Conservation (phyloP, 2,888 invertebrate species). For the Cremastobaeus sp. region DNA sequence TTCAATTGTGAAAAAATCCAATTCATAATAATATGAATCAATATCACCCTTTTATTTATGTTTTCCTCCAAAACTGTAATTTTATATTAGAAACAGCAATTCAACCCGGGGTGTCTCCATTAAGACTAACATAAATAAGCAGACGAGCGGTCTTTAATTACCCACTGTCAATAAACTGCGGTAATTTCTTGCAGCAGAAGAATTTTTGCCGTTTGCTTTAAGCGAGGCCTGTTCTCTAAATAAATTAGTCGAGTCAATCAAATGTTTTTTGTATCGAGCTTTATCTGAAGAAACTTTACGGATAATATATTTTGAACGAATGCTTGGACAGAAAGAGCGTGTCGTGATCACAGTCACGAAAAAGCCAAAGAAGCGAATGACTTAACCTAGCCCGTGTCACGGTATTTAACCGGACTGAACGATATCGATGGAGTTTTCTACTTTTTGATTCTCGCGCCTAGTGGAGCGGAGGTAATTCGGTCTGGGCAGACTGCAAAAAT, state of each 20-base stretch:
- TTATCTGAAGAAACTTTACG: slow-evolving; percentile 22
- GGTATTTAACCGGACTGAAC: slow-evolving; percentile 46
- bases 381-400: slow-evolving; percentile 25
- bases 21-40: slow-evolving; percentile 57
- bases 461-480: slow-evolving; percentile 53
- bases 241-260: slow-evolving; percentile 28
- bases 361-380: slow-evolving; percentile 31
- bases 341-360: slow-evolving; percentile 34
- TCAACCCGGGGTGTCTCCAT: too few species aligned
- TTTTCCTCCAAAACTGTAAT: too few species aligned
- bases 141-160: too few species aligned
- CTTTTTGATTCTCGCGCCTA: slow-evolving; percentile 51
- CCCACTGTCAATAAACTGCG: too few species aligned
- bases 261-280: slow-evolving; percentile 47
- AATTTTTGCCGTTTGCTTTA: too few species aligned
- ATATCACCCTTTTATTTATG: slow-evolving; percentile 12
- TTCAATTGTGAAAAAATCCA: slow-evolving; percentile 65
- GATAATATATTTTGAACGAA: slow-evolving; percentile 38
- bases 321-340: slow-evolving; percentile 15
- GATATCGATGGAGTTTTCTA: slow-evolving; percentile 51
- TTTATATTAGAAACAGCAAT: too few species aligned
- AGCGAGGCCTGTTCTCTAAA: background rate
- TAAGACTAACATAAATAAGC: too few species aligned
- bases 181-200: too few species aligned
- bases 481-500: slow-evolving; percentile 51